Evolutionary conservation across 2,888 invertebrate genomes (phyloP), one percentile per base, ranked within the genome.

Genomic region (Hybos culiciformis): DNA sequence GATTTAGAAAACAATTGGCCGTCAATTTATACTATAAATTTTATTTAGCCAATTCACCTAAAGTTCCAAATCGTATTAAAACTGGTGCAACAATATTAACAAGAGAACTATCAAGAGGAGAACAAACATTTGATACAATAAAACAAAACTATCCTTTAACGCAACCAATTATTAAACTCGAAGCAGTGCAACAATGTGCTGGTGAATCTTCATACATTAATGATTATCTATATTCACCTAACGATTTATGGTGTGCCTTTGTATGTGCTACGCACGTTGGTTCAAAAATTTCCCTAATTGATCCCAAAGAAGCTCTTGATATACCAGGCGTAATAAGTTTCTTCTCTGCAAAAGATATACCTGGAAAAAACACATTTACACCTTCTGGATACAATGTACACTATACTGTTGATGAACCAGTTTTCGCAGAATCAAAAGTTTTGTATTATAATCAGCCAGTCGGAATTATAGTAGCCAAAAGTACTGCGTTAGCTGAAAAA

Each of bases 11-110:
- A 54, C 70, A 70, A 12, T 65, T 91, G 8, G 82, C 87, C 0
- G 68, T 80, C 43, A 73, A 79, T 5, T 66, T 91, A n/a, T 79
- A 90, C 56, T 91, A 87, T 61, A 90, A 87, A 73, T 74, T 69
- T 43, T 55, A 80, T 24, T 54, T 83, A 29, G 70, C 69, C 40
- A 60, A 76, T 15, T 70, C 74, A 23, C 75, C 78, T 0, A 66
- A 61, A 50, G 50, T 78, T 1, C 63, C 70, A 36, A 53, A 66
- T 3, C 70, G 63, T 46, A 64, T 72, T 32, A 62, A 62, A 41
- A 76, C 75, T 37, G 84, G 83, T 1, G 77, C 73, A 0, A 58
- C 64, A 3, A 57, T 70, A 4, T 61, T 83, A 4, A 69, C 74
- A 42, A 71, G 87, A 26, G 70, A 69, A 1, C 57, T 77, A 2